Evolutionary conservation across 2,888 invertebrate species (phyloP), one percentile per base, ranked within the genome.

Genomic region (Entomobrya proxima): DNA sequence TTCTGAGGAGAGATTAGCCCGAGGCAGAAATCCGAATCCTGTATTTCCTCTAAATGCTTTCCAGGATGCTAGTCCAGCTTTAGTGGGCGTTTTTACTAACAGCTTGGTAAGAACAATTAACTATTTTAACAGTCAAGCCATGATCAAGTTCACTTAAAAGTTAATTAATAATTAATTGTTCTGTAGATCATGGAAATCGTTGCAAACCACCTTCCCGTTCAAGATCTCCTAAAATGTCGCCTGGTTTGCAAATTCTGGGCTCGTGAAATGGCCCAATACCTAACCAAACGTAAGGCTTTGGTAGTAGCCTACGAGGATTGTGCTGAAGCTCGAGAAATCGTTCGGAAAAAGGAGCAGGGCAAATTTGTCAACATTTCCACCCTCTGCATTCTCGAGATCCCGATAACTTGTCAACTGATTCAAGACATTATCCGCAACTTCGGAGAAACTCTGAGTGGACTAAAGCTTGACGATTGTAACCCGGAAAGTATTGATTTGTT

Each of bases 141-240:
- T n/a, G n/a, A n/a, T n/a, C n/a, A n/a, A n/a, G n/a, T n/a, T n/a
- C n/a, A n/a, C n/a, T n/a, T n/a, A n/a, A n/a, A n/a, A n/a, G n/a
- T n/a, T n/a, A n/a, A n/a, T n/a, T n/a, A n/a, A n/a, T n/a, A n/a
- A n/a, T n/a, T n/a, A n/a, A n/a, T n/a, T n/a, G n/a, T n/a, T 44
- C 37, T 18, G 2, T 21, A 88, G 88, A 76, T 88, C 44, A 44
- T 88, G 82, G 88, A 88, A 69, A 81, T 86, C 18, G 78, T 88
- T 35, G 86, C 86, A 11, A 72, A 61, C 27, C 47, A 83, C 35
- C 81, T 88, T 3, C 86, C 88, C 11, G 55, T 44, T 5, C 79
- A 88, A 50, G 86, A 86, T 52, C 40, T 88, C 15, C 55, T 81
- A 0, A 50, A 24, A n/a, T 88, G 88, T 47, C 50, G 82, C 0